phyloP scores from a whole-genome alignment of 2,113 vertebrate genomes.

The Pollimyrus isidori region DNA sequence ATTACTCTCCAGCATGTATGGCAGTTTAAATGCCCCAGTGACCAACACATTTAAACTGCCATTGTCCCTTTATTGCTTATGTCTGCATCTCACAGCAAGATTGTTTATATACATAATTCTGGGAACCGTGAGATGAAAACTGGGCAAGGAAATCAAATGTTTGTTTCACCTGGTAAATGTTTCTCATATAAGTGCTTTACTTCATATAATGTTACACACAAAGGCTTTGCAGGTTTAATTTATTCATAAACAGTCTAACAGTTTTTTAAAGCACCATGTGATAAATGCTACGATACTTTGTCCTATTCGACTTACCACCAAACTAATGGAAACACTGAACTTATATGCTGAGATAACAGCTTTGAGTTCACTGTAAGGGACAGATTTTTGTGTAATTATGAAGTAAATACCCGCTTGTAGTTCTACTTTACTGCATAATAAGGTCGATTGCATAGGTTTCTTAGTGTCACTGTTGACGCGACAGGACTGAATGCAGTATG shows the following conservation, averaged over 20 bases:
- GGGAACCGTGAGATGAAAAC: not conserved
- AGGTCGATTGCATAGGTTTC: not conserved
- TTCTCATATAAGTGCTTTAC: slow-evolving; percentile 4
- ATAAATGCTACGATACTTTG: not conserved
- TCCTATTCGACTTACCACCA: not conserved
- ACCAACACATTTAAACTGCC: not conserved
- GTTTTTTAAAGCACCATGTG: not conserved
- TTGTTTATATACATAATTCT: not conserved
- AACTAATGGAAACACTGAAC: not conserved
- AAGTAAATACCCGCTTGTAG: not conserved
- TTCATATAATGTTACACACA: not conserved
- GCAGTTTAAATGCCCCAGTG: not conserved
- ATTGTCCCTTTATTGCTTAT: not conserved
- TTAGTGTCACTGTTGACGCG: not conserved
- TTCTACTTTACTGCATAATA: not conserved
- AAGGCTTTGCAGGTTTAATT: not conserved
- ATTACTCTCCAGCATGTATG: not conserved
- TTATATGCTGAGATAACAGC: not conserved
- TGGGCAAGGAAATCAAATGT: not conserved
- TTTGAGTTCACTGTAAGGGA: not conserved
- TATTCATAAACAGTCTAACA: not conserved
- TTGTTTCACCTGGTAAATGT: not conserved
- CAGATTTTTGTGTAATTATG: not conserved
- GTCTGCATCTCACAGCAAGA: not conserved
- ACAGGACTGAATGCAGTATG: not conserved